Evolutionary conservation across 2,888 invertebrate species (phyloP).

Genomic region (Temnothorax ravouxi): DNA sequence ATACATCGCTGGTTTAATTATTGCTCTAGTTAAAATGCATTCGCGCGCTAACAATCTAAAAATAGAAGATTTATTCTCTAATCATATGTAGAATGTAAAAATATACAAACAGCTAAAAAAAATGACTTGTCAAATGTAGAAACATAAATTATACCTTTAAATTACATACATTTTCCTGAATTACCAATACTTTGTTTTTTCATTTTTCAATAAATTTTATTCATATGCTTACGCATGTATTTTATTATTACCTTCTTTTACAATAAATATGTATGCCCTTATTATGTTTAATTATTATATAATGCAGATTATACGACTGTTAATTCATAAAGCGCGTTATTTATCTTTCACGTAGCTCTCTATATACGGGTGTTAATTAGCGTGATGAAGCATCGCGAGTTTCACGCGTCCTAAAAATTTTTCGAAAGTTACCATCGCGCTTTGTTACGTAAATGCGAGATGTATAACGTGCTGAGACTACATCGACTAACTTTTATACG

Average conservation of each 20-base stretch:
- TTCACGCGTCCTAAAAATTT: conserved; percentile 30
- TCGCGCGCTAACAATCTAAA: neutral
- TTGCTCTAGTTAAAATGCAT: conserved; percentile 25
- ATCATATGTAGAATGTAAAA: neutral
- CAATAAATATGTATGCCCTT: neutral
- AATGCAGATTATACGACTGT: neutral
- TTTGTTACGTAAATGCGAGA: conserved; percentile 37
- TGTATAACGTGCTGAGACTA: conserved; percentile 16
- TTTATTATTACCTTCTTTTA: neutral
- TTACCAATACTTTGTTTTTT: neutral
- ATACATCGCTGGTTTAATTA: conserved; percentile 38
- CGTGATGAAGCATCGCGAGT: conserved; percentile 23
- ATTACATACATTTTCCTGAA: neutral
- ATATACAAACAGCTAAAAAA: neutral
- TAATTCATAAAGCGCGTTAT: neutral
- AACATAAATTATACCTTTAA: conserved; percentile 6
- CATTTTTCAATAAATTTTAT: neutral
- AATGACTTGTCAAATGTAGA: neutral
- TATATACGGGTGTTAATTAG: conserved; percentile 42
- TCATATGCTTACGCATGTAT: neutral
- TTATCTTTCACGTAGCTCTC: conserved; percentile 9
- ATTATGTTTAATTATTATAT: neutral
- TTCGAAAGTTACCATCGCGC: conserved; percentile 13
- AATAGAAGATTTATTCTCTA: neutral
- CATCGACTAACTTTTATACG: conserved; percentile 41